A percentile compares a stretch with the other conserved stretches of the same genome.
Conservation (phyloP, 2,888 invertebrate species). For the Anarsia innoxiella region DNA sequence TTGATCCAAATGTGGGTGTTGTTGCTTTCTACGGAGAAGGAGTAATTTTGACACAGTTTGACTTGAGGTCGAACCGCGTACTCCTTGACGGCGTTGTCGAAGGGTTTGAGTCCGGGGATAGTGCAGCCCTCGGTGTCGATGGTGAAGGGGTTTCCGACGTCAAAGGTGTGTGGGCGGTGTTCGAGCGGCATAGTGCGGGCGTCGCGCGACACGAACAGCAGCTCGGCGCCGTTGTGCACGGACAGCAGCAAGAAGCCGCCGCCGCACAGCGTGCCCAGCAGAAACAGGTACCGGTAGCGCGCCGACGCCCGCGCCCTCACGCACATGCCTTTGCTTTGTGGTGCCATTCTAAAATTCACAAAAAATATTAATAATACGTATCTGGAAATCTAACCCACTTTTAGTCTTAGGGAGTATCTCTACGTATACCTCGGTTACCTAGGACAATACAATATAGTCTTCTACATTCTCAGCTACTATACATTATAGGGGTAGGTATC, state of each 20-base stretch:
- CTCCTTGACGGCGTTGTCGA: conserved; percentile 70
- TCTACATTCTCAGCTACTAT: no score
- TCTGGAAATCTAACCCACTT: no score
- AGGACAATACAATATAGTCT: no score
- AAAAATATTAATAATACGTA: no score
- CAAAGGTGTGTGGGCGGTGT: conserved; percentile 22
- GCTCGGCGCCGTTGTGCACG: conserved; percentile 41
- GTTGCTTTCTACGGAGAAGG: conserved; percentile 70
- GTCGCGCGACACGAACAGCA: conserved; percentile 40
- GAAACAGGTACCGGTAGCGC: conserved; percentile 50
- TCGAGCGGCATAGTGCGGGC: conserved; percentile 19
- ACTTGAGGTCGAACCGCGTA: conserved; percentile 69
- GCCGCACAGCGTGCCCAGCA: conserved; percentile 46
- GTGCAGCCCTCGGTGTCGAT: conserved; percentile 80
- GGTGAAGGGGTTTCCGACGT: conserved; percentile 50
- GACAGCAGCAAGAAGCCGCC: conserved; percentile 51
- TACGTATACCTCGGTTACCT: no score
- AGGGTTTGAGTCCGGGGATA: conserved; percentile 78
- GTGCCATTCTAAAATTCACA: conserved; percentile 59
- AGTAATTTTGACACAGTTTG: conserved; percentile 66
- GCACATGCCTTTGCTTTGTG: conserved; percentile 26
- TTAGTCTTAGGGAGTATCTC: no score
- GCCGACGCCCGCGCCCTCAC: conserved; percentile 30
- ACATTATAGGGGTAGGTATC: no score
- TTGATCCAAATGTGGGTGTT: conserved; percentile 77